Conservation (phyloP, 2,888 invertebrate species). For the Phaedon cochleariae region DNA sequence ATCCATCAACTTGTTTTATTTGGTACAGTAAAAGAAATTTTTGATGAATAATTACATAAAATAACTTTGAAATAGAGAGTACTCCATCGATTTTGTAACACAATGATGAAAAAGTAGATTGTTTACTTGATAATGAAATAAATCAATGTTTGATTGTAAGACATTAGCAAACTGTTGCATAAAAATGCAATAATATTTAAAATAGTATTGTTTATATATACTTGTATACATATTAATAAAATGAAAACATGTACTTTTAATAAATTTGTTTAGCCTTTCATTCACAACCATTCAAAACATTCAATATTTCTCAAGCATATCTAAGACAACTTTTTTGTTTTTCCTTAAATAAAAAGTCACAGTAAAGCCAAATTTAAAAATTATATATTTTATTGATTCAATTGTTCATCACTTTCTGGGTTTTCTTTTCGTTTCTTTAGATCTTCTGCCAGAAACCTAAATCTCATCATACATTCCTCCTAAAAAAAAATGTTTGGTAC, state of each 20-base stretch:
- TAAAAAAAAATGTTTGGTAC: constrained; percentile 64
- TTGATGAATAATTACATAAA: not conserved
- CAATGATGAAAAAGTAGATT: constrained; percentile 23
- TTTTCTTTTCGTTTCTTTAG: constrained; percentile 76
- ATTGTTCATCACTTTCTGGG: constrained; percentile 20
- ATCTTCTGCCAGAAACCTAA: constrained; percentile 85
- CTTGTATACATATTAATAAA: constrained; percentile 27
- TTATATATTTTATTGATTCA: constrained; percentile 14
- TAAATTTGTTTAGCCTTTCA: not conserved
- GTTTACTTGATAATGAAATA: constrained; percentile 25
- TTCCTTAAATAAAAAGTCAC: too few species aligned
- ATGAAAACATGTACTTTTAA: constrained; percentile 28
- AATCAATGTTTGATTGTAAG: constrained; percentile 42
- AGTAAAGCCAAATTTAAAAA: not conserved
- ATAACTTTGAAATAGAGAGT: not conserved
- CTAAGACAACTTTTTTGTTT: too few species aligned
- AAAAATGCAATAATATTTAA: constrained; percentile 44
- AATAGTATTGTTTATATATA: constrained; percentile 32
- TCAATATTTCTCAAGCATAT: too few species aligned
- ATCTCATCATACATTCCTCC: constrained; percentile 91
- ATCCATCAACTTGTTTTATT: too few species aligned
- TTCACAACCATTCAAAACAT: not conserved
- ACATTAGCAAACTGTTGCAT: constrained; percentile 38
- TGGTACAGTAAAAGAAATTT: too few species aligned
- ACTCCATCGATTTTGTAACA: constrained; percentile 3